Evolutionary conservation across 2,888 invertebrate genomes (phyloP).

Genomic region (Drosophila robusta): DNA sequence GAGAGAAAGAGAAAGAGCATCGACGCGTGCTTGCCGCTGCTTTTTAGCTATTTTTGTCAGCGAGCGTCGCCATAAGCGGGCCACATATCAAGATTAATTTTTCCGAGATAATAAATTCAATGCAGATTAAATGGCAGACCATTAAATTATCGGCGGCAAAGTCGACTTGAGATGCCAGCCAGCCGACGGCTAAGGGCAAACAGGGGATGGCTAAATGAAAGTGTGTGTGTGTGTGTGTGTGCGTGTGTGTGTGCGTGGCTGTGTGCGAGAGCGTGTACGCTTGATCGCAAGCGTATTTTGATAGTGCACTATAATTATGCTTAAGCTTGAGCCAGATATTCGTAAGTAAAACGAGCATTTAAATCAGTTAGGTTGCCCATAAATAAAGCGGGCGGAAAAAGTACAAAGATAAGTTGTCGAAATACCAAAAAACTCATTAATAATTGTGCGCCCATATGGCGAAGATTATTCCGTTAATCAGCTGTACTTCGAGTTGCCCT

Average conservation of each 20-base stretch:
- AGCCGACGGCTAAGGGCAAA: neutral
- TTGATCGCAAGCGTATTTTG: slow-evolving; percentile 17
- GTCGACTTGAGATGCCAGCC: slow-evolving; percentile 22
- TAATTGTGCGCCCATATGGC: no score
- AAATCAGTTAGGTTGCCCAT: slow-evolving; percentile 22
- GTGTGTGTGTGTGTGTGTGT: neutral
- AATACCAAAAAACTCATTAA: no score
- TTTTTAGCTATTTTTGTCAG: slow-evolving; percentile 71
- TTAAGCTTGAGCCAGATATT: slow-evolving; percentile 13
- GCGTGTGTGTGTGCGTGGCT: neutral
- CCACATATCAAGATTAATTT: slow-evolving; percentile 80
- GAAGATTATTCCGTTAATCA: no score
- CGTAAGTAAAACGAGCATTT: slow-evolving; percentile 19
- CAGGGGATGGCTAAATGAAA: neutral
- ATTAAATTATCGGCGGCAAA: slow-evolving; percentile 74
- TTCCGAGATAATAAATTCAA: slow-evolving; percentile 78
- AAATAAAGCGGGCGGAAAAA: slow-evolving; percentile 7
- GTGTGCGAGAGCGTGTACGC: slow-evolving; percentile 9
- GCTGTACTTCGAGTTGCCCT: no score
- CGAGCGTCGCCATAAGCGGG: slow-evolving; percentile 67
- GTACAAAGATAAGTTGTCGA: neutral
- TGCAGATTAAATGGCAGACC: slow-evolving; percentile 80
- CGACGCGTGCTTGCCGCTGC: slow-evolving; percentile 67
- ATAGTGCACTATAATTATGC: slow-evolving; percentile 35
- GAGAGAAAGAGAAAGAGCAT: neutral